Base-by-base conservation (phyloP, 92 coral and sea anemone species). In the Siderastrea radians region DNA sequence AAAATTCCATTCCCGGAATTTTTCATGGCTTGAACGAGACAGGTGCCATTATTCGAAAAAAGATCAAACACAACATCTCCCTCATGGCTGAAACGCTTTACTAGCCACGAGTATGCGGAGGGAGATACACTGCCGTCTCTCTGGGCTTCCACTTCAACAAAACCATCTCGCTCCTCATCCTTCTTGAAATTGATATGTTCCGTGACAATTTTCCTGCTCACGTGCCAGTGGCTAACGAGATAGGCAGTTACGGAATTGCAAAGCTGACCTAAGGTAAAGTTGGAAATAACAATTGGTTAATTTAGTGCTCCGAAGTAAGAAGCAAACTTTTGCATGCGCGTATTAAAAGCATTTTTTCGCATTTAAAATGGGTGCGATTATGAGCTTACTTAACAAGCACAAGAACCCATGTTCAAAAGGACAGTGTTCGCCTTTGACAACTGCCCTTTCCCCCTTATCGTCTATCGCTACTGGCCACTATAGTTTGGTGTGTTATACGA, bases 201-300 rank as follows among this genome's bases (percentile, higher is more conserved):
- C 15, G 16, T 12, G 4, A 57, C 65, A 13, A 38, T 62, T 26
- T 77, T 77, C 26, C 81, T 52, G 15, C 43, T 7, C 38, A 77
- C 46, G 66, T 43, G 68, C 48, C 59, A 77, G 68, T 77, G 81
- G 46, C 81, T 67, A 57, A 77, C 81, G 44, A 54, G 12, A 55
- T 55, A 77, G n/a, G 81, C 81, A 6, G 64, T 26, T 5, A n/a
- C 55, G 48, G 81, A 77, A 49, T 77, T 77, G 2, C 51, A 49
- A 58, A 77, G 59, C 55, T 15, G 54, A 49, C 38, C 38, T 26
- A 26, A 26, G 38, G 38, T 26, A 26, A 26, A 26, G 38, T 26
- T 26, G 38, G 38, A 26, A 26, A 26, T 26, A 26, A 26, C 38
- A 26, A 26, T 26, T 26, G 38, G 38, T 26, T 26, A 26, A 26